phyloP scores from a whole-genome alignment of 2,113 vertebrate genomes.

The Lanius collurio region DNA sequence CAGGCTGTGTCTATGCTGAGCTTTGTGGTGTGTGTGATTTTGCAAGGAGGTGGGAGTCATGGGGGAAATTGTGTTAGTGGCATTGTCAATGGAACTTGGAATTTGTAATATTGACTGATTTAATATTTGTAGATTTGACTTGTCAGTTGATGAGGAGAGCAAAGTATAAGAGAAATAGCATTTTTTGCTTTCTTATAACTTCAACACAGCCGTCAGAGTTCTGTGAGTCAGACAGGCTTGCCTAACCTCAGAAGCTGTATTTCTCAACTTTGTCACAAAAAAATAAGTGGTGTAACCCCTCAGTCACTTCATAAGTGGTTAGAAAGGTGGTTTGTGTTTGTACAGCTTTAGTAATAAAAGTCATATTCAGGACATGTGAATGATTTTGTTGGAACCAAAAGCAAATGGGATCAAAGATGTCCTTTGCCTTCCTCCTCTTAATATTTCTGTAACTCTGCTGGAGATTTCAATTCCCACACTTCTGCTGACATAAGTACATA shows the following conservation, averaged over 20 bases:
- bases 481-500: not conserved
- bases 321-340: not conserved
- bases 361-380: not conserved
- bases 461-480: not conserved
- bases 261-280: not conserved
- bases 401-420: not conserved
- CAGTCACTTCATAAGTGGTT: not conserved
- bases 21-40: accelerated
- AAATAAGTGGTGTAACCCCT: not conserved
- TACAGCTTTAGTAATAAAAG: not conserved
- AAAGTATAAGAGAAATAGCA: not conserved
- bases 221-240: not conserved
- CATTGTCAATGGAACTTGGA: not conserved
- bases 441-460: not conserved
- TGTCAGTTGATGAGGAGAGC: not conserved
- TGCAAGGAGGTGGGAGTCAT: not conserved
- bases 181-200: not conserved
- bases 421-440: not conserved
- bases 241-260: not conserved
- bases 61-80: not conserved
- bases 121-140: not conserved
- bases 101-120: not conserved
- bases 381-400: not conserved
- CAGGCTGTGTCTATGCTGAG: not conserved
- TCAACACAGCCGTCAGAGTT: not conserved